Conservation (phyloP, 2,888 invertebrate species). For the Spodoptera picta region DNA sequence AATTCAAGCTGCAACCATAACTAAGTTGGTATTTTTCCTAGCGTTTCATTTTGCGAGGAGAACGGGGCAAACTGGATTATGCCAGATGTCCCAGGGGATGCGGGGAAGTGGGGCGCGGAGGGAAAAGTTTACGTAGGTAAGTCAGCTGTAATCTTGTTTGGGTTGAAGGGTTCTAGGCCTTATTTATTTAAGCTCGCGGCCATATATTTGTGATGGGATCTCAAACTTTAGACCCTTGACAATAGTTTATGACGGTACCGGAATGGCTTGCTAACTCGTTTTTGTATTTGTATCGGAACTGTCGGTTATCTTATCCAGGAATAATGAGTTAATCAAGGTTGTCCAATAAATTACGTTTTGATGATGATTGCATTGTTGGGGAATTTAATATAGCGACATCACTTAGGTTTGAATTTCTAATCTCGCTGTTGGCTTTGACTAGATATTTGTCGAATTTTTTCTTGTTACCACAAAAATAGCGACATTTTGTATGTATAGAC, state of each 20-base stretch:
- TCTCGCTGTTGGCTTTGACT: no score
- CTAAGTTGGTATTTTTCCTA: conserved; percentile 44
- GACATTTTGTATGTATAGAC: no score
- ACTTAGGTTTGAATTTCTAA: no score
- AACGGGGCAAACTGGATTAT: conserved; percentile 81
- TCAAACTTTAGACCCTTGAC: conserved; percentile 14
- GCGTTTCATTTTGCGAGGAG: conserved; percentile 72
- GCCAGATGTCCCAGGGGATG: conserved; percentile 68
- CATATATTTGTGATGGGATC: conserved; percentile 32
- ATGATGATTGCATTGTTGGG: no score
- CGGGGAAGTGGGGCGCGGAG: conserved; percentile 55
- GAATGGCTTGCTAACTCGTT: no score
- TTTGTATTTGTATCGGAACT: not conserved
- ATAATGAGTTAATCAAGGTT: not conserved
- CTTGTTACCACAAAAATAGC: no score
- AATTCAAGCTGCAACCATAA: conserved; percentile 18
- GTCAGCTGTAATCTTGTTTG: conserved; percentile 76
- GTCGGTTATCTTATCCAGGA: no score
- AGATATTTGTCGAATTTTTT: no score
- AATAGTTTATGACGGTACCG: conserved; percentile 4
- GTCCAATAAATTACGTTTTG: no score
- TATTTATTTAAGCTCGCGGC: conserved; percentile 52
- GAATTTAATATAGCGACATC: no score
- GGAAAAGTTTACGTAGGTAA: conserved; percentile 75
- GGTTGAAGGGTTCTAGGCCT: conserved; percentile 59